Evolutionary conservation across 2,888 invertebrate genomes (phyloP).

Genomic region (Osmoderma eremita): DNA sequence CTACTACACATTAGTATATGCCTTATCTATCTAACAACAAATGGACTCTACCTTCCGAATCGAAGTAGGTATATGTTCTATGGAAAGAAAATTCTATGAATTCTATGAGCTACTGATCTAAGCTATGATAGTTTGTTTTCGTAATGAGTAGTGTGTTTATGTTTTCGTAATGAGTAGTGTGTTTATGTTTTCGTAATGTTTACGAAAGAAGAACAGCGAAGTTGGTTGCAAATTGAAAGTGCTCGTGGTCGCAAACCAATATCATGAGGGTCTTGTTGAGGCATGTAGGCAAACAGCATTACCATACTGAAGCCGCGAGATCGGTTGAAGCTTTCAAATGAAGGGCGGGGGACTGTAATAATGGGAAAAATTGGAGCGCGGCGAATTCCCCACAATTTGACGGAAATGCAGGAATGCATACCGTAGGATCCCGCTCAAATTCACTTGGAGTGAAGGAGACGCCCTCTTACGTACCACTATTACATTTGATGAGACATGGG

Average conservation of each 20-base stretch:
- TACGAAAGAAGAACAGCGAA: not conserved
- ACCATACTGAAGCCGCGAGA: not conserved
- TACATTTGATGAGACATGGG: not conserved
- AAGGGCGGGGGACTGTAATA: not conserved
- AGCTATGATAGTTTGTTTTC: not conserved
- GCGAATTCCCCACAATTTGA: not conserved
- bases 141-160: too few species aligned
- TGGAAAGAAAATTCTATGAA: not conserved
- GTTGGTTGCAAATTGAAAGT: constrained; percentile 3
- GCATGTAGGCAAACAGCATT: not conserved
- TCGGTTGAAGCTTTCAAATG: constrained; percentile 6
- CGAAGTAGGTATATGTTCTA: not conserved
- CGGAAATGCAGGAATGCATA: not conserved
- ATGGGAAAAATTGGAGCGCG: constrained; percentile 3
- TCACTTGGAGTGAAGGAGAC: too few species aligned
- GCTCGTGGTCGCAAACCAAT: not conserved
- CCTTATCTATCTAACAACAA: constrained; percentile 7
- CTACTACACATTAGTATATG: not conserved
- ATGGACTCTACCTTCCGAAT: constrained; percentile 10
- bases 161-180: too few species aligned
- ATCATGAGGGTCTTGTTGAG: not conserved
- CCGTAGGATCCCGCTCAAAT: not conserved
- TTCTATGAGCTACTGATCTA: too few species aligned
- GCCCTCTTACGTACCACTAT: not conserved
- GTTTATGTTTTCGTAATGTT: constrained; percentile 4